These are phyloP conservation scores for Poeciliopsis paucimaculata DNA, from an alignment of 2,797 vertebrate genomes.

Conservation along the genomic window DNA sequence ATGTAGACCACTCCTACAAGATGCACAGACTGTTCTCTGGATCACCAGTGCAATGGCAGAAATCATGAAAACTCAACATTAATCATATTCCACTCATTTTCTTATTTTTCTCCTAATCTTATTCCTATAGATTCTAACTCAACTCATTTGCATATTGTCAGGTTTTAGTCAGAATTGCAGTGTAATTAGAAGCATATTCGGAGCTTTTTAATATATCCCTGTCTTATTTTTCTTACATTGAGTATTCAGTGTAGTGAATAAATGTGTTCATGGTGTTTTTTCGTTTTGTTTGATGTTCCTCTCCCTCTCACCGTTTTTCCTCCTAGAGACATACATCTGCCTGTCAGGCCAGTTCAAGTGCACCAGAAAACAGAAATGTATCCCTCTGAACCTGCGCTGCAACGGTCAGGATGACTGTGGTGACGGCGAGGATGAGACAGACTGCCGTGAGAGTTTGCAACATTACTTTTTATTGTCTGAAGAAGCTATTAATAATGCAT, in stretches of 20 bases:
- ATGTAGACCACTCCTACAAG: background rate
- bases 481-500: slow-evolving; percentile 22
- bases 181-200: background rate
- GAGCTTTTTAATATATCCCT: background rate
- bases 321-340: slow-evolving; percentile 94
- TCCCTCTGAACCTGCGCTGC: slow-evolving; percentile 88
- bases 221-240: background rate
- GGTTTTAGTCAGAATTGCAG: background rate
- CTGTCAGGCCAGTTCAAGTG: slow-evolving; percentile 98
- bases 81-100: background rate
- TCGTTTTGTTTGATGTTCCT: background rate
- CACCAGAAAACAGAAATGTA: slow-evolving; percentile 92
- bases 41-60: background rate
- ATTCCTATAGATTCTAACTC: background rate
- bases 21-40: background rate
- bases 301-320: background rate
- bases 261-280: background rate
- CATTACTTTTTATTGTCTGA: slow-evolving; percentile 26
- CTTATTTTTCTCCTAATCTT: background rate
- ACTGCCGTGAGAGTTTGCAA: slow-evolving; percentile 89
- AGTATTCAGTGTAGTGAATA: too few relatives aligned
- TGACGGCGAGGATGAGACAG: slow-evolving; percentile 94
- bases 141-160: background rate
- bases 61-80: background rate
- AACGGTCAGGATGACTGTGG: slow-evolving; percentile 98